Evolutionary conservation across 1,140 invertebrate species (phyloP).

Genomic region (Alviniconcha marisindica): DNA sequence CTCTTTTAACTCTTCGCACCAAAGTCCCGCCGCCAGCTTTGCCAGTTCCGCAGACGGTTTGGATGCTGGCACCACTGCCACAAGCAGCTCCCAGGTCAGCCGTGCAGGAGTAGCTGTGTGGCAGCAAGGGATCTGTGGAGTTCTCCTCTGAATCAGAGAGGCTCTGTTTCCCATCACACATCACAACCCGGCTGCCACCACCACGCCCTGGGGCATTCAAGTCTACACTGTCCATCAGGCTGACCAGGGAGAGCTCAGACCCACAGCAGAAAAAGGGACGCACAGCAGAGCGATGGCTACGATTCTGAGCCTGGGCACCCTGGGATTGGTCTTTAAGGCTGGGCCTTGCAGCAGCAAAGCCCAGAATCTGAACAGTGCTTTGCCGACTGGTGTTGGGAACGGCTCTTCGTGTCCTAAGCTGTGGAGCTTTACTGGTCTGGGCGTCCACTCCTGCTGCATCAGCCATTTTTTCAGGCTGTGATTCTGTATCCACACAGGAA

Average conservation of each 20-base stretch:
- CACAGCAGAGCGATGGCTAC: conserved; percentile 65
- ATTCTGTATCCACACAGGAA: neutral
- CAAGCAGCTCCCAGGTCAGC: conserved; percentile 7
- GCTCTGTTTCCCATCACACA: neutral
- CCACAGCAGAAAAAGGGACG: conserved; percentile 73
- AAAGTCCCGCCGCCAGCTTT: neutral
- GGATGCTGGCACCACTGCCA: neutral
- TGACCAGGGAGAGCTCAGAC: conserved; percentile 69
- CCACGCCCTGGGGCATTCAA: conserved; percentile 13
- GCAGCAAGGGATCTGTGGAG: conserved; percentile 14
- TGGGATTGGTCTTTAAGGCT: conserved; percentile 8
- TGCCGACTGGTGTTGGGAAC: neutral
- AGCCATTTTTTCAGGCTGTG: neutral
- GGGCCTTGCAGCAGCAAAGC: neutral
- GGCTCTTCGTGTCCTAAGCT: neutral
- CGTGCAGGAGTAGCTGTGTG: conserved; percentile 3
- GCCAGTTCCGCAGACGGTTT: conserved; percentile 7
- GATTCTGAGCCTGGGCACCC: conserved; percentile 21
- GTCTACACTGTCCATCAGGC: conserved; percentile 53
- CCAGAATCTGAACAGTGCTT: neutral
- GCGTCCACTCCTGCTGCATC: neutral
- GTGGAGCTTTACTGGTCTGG: neutral
- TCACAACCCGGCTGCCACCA: neutral
- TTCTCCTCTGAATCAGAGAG: conserved; percentile 26
- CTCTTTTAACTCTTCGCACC: conserved; percentile 43